Evolutionary conservation across 2,797 vertebrate genomes (phyloP).

Genomic region (Enteromius argenteus): DNA sequence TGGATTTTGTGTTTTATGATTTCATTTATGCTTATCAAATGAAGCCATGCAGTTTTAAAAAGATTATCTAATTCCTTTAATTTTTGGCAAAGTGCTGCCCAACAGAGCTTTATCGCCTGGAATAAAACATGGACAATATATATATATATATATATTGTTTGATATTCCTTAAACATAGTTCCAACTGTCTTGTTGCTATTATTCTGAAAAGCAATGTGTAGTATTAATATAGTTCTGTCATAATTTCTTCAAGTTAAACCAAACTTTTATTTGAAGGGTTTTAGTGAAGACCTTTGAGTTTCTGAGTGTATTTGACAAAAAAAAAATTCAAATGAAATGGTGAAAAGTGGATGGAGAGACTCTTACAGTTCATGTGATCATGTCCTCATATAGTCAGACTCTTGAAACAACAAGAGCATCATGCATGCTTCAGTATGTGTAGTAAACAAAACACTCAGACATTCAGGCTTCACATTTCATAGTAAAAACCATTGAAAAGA

Average conservation of each 20-base stretch:
- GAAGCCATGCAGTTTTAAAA: not conserved
- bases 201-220: not conserved
- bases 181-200: not conserved
- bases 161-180: not conserved
- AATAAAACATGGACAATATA: not conserved
- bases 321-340: not conserved
- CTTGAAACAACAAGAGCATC: not conserved
- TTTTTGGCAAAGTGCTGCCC: not conserved
- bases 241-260: not conserved
- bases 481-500: too few relatives aligned
- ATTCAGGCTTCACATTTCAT: too few relatives aligned
- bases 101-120: not conserved
- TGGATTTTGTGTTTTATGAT: too few relatives aligned
- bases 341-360: not conserved
- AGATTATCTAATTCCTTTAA: not conserved
- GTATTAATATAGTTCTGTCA: not conserved
- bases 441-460: not conserved
- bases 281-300: not conserved
- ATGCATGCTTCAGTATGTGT: not conserved
- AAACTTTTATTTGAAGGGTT: not conserved
- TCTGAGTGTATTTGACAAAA: not conserved
- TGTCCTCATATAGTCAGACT: not conserved
- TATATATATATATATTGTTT: not conserved
- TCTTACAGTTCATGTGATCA: not conserved
- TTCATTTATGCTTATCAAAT: not conserved